Evolutionary conservation across 1,140 invertebrate genomes (phyloP).

Genomic region (Hylaeus anthracinus): DNA sequence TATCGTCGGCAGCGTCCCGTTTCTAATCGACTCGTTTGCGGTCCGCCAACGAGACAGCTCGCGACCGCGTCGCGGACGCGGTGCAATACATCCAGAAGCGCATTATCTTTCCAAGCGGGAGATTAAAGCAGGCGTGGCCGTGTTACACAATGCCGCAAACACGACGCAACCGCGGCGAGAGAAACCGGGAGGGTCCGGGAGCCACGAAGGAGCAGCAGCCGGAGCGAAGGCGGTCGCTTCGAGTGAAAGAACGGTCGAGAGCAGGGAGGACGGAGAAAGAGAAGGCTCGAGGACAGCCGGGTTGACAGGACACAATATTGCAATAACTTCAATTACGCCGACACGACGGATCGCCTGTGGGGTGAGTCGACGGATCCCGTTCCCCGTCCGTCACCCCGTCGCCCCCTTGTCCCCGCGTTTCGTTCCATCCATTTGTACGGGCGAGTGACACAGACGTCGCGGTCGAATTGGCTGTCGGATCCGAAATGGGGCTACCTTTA

Average conservation of each 20-base stretch:
- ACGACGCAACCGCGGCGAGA: constrained; percentile 48
- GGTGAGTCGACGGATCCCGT: constrained; percentile 54
- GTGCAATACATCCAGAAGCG: not conserved
- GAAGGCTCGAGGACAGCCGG: constrained; percentile 41
- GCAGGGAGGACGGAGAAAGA: not conserved
- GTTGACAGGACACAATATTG: constrained; percentile 81
- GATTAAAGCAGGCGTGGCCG: constrained; percentile 72
- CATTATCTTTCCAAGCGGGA: constrained; percentile 56
- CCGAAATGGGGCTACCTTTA: constrained; percentile 77
- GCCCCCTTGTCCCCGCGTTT: constrained; percentile 26
- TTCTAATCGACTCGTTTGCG: constrained; percentile 5
- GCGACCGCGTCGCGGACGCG: not conserved
- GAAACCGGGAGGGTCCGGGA: not conserved
- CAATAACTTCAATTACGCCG: constrained; percentile 81
- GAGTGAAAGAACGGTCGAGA: not conserved
- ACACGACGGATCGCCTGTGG: constrained; percentile 72
- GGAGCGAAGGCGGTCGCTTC: not conserved
- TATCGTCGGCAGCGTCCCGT: not conserved
- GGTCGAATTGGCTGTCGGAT: constrained; percentile 77
- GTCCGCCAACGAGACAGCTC: not conserved
- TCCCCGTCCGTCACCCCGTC: constrained; percentile 4
- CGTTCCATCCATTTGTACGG: constrained; percentile 75
- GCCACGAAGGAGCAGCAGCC: constrained; percentile 23
- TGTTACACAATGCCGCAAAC: constrained; percentile 72
- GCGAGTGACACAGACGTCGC: constrained; percentile 67